Evolutionary conservation across 2,797 vertebrate genomes (phyloP), one percentile per base, ranked within the genome.

Genomic region (Mus caroli): DNA sequence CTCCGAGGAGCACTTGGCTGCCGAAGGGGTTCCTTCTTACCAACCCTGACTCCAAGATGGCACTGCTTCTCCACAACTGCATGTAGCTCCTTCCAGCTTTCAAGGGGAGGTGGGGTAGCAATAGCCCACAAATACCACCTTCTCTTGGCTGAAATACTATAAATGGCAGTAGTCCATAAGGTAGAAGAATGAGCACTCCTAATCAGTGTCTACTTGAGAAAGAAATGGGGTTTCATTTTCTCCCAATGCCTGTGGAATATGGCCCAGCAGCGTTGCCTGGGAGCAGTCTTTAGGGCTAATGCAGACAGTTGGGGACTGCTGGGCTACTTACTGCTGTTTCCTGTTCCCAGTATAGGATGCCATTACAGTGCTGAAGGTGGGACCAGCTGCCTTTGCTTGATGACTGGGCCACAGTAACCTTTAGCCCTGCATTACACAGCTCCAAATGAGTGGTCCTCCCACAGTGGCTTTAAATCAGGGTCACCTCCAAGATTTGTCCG

Each of bases 381-480:
- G 31, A 46, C 52, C 76, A 14, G 34, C 11, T n/a, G 82, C 78
- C 92, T 77, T 71, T 52, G 71, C 90, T n/a, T 85, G 90, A n/a
- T 86, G 93, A 64, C 88, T 80, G 84, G 88, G 94, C 93, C 92
- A 79, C 34, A 60, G 92, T 95, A 84, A 95, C 96, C 78, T 95
- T 89, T n/a, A 90, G 77, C 92, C 95, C 84, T 0, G 0, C 69
- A 78, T 73, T 76, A 84, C 75, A 37, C 83, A 20, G 83, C 92
- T 96, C 94, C 85, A 82, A 96, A 96, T 90, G 96, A 96, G 86
- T 69, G 54, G 69, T 26, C 82, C 82, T 98, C 94, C 96, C 94
- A 26, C 14, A 64, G 95, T 96, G 95, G 88, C 94, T 96, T 92
- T 98, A 97, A 98, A 97, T 98, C 97, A 98, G 96, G 96, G 97